Base-by-base conservation (phyloP, 1,140 invertebrate species). In the Copidosoma floridanum region DNA sequence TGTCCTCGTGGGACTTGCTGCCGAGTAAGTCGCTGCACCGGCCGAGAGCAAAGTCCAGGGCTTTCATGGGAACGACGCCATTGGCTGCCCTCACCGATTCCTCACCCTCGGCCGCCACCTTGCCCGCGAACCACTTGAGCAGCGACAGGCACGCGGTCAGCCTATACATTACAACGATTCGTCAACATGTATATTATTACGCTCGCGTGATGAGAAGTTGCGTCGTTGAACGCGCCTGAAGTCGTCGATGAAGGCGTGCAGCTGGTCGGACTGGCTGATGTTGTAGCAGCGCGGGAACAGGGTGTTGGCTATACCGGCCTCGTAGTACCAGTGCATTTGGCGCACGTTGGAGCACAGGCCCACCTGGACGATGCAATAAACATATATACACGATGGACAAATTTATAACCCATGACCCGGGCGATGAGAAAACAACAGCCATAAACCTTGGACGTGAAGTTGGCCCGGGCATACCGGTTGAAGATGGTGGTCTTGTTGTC, bases 231-330 rank as follows among this genome's bases (percentile, higher is more conserved):
- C n/a, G n/a, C 67, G 76, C 78, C 76, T 70, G 70, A 91, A 97
- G 75, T 97, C 93, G 63, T 95, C 91, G 43, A 94, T 84, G 70
- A 97, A 97, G 58, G 93, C 89, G 63, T 86, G 85, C 71, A 94
- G 85, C 70, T 95, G 94, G 67, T 96, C 94, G 10, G 88, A 87
- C 76, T 89, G 88, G 71, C 88, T 89, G 29, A 93, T 85, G 58
- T 93, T 91, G 76, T 93, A 95, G 68, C 92, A 94, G 32, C 94
- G 83, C 0, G 93, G 94, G 73, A 93, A 95, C 57, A 89, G 88
- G 2, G 88, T 88, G 60, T 89, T 82, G 0, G 92, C 86, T 24
- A 92, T 84, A 18, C 88, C 89, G 26, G 89, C 87, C 70, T 95
- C 91, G 65, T 86, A 90, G 72, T 88, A 93, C 93, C 94, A 96